Evolutionary conservation across 1,140 invertebrate genomes (phyloP), one percentile per base, ranked within the genome.

Genomic region (Notospermus geniculatus): DNA sequence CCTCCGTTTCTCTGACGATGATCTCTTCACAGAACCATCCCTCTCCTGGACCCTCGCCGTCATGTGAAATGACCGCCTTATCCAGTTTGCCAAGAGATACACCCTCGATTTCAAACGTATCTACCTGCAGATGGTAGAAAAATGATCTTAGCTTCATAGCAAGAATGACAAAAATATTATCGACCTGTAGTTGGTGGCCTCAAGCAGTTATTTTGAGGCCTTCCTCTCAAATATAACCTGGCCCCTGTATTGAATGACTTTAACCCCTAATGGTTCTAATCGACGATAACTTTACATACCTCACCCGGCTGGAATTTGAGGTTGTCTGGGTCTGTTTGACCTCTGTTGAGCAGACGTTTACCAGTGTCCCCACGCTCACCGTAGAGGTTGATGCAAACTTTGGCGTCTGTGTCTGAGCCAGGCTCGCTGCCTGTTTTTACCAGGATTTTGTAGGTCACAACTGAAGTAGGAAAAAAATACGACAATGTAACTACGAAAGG

Each of bases 11-110:
- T 55, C 66, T 66, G 43, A 78, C 66, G 1, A 69, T 60, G 1
- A 79, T 71, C 46, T 70, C 54, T 19, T 72, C 68, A 63, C 71
- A 73, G 54, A 65, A 73, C 76, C 76, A 78, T 11, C 76, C 76
- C 58, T 59, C 32, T n/a, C 76, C 62, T 9, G 62, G 46, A 7
- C 43, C 41, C 2, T 17, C 45, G 2, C 58, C 58, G 36, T 64
- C 56, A 46, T 62, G 57, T 19, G 27, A 27, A 5, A 64, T 17
- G 1, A 62, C 58, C 15, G 30, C 39, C 15, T 45, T 22, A n/a
- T 60, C 30, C 15, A 64, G 23, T 2, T 41, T 22, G 36, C 58
- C 62, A 13, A 64, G 58, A 28, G 22, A 29, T 17, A 64, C 62
- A 27, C 30, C 55, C 29, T 64, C 62, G 17, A 64, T 45, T 23